Conservation (phyloP, 2,113 vertebrate species). For the Sylvietta virens region DNA sequence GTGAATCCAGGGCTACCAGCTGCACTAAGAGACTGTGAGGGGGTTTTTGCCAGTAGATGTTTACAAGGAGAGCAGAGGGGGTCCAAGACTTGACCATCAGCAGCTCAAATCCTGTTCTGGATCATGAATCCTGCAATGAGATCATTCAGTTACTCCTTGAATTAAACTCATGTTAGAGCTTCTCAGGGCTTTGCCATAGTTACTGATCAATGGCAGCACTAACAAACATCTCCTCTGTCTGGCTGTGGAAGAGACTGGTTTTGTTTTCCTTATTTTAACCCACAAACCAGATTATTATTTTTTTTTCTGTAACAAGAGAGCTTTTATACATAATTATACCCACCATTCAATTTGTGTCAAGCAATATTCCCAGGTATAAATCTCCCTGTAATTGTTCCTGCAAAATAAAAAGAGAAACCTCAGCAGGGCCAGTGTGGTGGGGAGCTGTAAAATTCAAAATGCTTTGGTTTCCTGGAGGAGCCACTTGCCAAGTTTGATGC, state of each 20-base stretch:
- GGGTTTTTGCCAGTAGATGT: neutral
- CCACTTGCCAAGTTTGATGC: neutral
- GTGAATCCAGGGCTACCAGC: neutral
- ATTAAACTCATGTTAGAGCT: neutral
- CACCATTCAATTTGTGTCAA: neutral
- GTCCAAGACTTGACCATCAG: neutral
- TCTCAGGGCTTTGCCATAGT: neutral
- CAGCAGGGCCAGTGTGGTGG: neutral
- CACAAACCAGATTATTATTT: neutral
- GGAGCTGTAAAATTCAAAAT: neutral
- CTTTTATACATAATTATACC: slow-evolving; percentile 18
- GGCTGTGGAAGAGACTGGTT: neutral
- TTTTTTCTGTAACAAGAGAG: neutral
- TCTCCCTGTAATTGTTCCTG: neutral
- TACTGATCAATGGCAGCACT: neutral
- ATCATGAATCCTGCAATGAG: neutral
- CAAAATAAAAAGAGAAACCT: neutral
- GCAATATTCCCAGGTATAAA: slow-evolving; percentile 7
- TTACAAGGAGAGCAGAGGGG: neutral
- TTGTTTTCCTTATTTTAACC: slow-evolving; percentile 8
- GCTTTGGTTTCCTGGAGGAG: neutral
- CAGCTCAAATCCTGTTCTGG: neutral
- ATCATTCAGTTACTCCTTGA: neutral
- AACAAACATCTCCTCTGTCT: neutral
- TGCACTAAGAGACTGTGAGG: neutral